These are phyloP conservation scores for Ptychochromis oligacanthus DNA, from an alignment of 2,113 vertebrate genomes.

Conservation along the genomic window DNA sequence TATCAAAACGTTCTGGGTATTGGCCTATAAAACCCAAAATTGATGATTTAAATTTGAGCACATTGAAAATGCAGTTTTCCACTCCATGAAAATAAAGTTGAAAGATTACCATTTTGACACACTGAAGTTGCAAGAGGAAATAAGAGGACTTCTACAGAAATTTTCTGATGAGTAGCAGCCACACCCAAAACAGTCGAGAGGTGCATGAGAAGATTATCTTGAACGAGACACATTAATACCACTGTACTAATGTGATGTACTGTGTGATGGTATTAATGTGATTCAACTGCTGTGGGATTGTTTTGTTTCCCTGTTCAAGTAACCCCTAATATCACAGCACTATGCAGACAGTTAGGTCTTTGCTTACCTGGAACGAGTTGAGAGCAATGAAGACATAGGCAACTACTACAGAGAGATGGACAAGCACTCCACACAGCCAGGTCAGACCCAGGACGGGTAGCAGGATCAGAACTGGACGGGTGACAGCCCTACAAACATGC, in stretches of 20 bases:
- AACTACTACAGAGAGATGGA: conserved; percentile 85
- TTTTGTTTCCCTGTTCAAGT: not conserved
- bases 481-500: conserved; percentile 81
- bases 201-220: too few species aligned
- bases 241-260: too few species aligned
- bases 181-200: too few species aligned
- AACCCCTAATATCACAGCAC: not conserved
- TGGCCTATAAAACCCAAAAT: not conserved
- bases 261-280: not conserved
- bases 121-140: too few species aligned
- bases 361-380: conserved; percentile 90
- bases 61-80: not conserved
- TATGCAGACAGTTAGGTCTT: not conserved
- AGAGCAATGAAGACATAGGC: conserved; percentile 87
- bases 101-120: fast-evolving
- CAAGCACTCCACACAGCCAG: conserved; percentile 89
- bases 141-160: too few species aligned
- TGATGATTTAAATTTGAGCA: not conserved
- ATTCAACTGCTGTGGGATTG: not conserved
- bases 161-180: too few species aligned
- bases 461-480: conserved; percentile 88
- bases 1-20: not conserved
- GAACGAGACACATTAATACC: too few species aligned
- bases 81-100: not conserved
- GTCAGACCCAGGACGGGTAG: conserved; percentile 90